Evolutionary conservation across 2,113 vertebrate genomes (phyloP), one percentile per base, ranked within the genome.

Genomic region (Bucco capensis): DNA sequence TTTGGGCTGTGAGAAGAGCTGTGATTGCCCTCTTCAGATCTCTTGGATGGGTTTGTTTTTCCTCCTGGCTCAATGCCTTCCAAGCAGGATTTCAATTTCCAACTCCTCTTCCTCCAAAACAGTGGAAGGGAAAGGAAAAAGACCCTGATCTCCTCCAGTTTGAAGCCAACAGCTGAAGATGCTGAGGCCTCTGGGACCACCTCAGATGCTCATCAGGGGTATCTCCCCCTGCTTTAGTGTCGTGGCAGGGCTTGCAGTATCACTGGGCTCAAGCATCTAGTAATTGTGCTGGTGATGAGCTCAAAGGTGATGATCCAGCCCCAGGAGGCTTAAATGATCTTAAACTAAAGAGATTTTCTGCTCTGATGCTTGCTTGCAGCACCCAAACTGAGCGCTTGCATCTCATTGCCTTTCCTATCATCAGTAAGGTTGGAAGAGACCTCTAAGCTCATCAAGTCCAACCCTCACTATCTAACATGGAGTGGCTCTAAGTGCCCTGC

Each of bases 391-490:
- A 28, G 30, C 40, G 15, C 40, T 42, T 42, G 40, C 40, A 42
- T 42, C 15, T 42, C 40, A 11, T 15, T 28, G 42, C 78, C 60
- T 83, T 79, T 31, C n/a, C 61, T 33, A 4, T 4, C n/a, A n/a
- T n/a, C n/a, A n/a, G n/a, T n/a, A n/a, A n/a, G n/a, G n/a, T n/a
- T n/a, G n/a, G n/a, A n/a, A n/a, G n/a, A n/a, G n/a, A n/a, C n/a
- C n/a, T n/a, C n/a, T n/a, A n/a, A n/a, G n/a, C n/a, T n/a, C n/a
- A n/a, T n/a, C n/a, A n/a, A n/a, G n/a, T n/a, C n/a, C n/a, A n/a
- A n/a, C n/a, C n/a, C n/a, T n/a, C 28, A 0, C 47, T 61, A 2
- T 23, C 6, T 7, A 31, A 15, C 0, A 4, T 3, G 1, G 19
- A 30, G 21, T 7, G 49, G 24, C 67, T 14, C 3, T 24, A 49